Percentiles rank a stretch among this genome's conserved stretches.
Evolutionary conservation across 2,113 vertebrate genomes (phyloP).

Genomic region (Sterrhoptilus dennistouni): DNA sequence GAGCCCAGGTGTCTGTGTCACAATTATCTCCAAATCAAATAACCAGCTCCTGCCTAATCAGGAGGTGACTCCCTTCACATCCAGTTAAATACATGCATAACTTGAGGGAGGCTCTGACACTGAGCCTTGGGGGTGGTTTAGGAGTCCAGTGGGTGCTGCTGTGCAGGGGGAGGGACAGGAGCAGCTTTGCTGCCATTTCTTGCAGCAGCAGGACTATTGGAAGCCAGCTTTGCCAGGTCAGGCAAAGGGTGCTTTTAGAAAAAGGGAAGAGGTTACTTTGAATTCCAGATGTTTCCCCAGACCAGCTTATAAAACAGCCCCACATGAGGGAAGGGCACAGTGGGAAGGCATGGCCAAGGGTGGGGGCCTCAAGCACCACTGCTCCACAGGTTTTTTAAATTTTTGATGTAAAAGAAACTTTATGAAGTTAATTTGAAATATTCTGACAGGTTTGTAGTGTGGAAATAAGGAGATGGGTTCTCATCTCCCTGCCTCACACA

Average conservation of each 20-base stretch:
- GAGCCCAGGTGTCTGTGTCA: background rate
- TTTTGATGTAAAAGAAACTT: background rate
- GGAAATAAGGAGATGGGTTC: background rate
- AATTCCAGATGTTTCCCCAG: background rate
- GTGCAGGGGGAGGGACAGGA: background rate
- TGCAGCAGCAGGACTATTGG: background rate
- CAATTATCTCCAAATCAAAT: background rate
- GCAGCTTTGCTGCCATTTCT: background rate
- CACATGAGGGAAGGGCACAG: accelerated
- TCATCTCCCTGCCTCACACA: background rate
- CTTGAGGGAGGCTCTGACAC: background rate
- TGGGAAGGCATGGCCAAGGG: background rate
- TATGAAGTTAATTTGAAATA: background rate
- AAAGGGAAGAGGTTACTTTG: background rate
- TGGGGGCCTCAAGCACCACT: background rate
- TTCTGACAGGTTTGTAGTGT: accelerated
- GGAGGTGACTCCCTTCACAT: background rate
- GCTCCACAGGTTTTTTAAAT: background rate
- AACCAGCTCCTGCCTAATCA: background rate
- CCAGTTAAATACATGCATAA: background rate
- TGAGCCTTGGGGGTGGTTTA: background rate
- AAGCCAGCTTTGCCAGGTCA: background rate
- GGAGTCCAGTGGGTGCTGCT: background rate
- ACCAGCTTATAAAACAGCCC: background rate
- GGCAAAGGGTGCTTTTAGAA: background rate